Percentiles rank a stretch among this genome's conserved stretches.
These are phyloP conservation scores for Rhinolophus ferrumequinum DNA, from an alignment of 2,113 vertebrate species.

Conservation along the genomic window DNA sequence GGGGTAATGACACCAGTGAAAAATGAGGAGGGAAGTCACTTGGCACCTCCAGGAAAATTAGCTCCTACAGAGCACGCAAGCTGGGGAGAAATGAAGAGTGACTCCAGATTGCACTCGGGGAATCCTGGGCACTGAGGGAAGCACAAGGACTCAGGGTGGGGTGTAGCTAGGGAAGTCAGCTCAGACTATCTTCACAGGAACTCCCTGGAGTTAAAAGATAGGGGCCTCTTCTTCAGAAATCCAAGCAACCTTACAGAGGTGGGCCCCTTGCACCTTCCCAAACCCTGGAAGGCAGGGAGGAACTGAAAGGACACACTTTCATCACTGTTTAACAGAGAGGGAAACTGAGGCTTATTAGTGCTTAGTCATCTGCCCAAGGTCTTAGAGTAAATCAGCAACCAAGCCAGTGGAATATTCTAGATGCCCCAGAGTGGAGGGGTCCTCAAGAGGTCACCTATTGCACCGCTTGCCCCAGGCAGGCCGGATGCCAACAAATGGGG, in stretches of 20 bases:
- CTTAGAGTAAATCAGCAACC: constrained; percentile 47
- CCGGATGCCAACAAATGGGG: neutral
- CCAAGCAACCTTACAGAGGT: neutral
- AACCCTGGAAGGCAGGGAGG: constrained; percentile 19
- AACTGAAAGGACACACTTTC: constrained; percentile 25
- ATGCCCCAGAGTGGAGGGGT: neutral
- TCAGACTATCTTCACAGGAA: neutral
- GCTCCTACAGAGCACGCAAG: neutral
- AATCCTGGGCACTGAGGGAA: neutral
- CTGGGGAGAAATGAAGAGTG: too few relatives aligned
- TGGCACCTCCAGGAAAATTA: neutral
- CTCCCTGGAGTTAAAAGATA: neutral
- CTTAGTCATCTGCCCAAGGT: constrained; percentile 65
- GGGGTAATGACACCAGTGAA: neutral
- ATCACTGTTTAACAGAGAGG: constrained; percentile 62
- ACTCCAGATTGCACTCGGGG: neutral
- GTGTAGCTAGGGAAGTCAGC: neutral
- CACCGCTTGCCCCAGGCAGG: constrained; percentile 9
- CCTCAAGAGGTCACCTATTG: constrained; percentile 36
- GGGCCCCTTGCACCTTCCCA: neutral
- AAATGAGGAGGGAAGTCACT: neutral
- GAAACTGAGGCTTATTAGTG: constrained; percentile 75
- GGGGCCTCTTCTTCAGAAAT: neutral
- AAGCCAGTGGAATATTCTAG: constrained; percentile 48
- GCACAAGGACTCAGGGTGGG: neutral